Conservation (phyloP, 2,113 vertebrate species). For the Colistium nudipinnis region DNA sequence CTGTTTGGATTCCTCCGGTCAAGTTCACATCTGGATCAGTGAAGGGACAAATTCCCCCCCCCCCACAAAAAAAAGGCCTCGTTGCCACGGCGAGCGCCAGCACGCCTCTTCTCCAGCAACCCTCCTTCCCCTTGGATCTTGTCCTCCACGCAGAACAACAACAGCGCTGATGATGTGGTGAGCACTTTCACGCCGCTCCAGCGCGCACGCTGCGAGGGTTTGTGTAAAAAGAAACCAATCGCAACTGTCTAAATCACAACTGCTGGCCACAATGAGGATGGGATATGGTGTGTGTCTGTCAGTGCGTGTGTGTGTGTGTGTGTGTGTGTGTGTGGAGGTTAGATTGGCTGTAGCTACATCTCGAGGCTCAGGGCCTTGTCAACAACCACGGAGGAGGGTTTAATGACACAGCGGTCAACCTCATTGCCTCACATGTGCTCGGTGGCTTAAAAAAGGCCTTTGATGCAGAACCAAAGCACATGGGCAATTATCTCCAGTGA, state of each 20-base stretch:
- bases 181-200: conserved; percentile 34
- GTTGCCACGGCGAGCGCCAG: neutral
- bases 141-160: conserved; percentile 40
- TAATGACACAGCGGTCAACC: conserved; percentile 69
- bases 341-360: conserved; percentile 45
- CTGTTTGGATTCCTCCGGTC: neutral
- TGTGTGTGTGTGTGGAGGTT: conserved; percentile 28
- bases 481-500: conserved; percentile 54
- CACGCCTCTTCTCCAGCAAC: conserved; percentile 28
- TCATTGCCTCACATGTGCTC: conserved; percentile 65
- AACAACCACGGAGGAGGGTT: conserved; percentile 55
- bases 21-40: neutral
- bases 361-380: conserved; percentile 57
- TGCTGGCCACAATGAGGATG: conserved; percentile 26
- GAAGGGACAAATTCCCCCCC: neutral
- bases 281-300: conserved; percentile 15
- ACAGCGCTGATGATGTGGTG: conserved; percentile 44
- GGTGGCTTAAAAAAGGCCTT: conserved; percentile 51
- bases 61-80: conserved; percentile 14
- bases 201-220: conserved; percentile 11
- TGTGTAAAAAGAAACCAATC: conserved; percentile 52
- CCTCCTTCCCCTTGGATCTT: conserved; percentile 33
- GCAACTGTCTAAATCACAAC: conserved; percentile 34
- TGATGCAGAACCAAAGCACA: conserved; percentile 56
- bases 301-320: neutral